A percentile compares a stretch with the other conserved stretches of the same genome.
These are phyloP conservation scores for Temnothorax rugatulus DNA, from an alignment of 2,888 invertebrate genomes.

Conservation along the genomic window DNA sequence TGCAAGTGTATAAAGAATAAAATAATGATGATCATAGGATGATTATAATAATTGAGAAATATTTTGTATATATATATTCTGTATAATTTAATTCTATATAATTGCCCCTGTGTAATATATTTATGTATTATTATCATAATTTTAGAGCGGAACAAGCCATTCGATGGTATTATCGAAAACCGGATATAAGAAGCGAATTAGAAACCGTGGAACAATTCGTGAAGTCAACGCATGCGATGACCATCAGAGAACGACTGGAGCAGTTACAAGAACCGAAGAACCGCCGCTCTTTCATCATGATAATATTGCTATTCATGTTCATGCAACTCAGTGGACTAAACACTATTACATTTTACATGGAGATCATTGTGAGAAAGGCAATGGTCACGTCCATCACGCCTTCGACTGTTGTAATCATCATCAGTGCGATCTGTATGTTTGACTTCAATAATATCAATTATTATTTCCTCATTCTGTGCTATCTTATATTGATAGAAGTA, in stretches of 20 bases:
- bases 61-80: neutral
- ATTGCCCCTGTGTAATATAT: neutral
- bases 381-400: conserved; percentile 71
- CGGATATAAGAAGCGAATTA: conserved; percentile 72
- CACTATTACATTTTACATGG: conserved; percentile 76
- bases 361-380: conserved; percentile 76
- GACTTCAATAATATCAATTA: neutral
- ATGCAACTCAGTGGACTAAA: conserved; percentile 78
- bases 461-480: neutral
- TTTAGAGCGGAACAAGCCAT: conserved; percentile 74
- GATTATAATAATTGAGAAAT: neutral
- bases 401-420: conserved; percentile 72
- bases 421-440: conserved; percentile 62
- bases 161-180: conserved; percentile 74
- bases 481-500: neutral
- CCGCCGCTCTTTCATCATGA: conserved; percentile 68
- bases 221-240: conserved; percentile 39
- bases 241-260: conserved; percentile 53
- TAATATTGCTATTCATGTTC: conserved; percentile 73
- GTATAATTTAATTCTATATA: neutral
- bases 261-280: conserved; percentile 63
- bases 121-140: neutral
- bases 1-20: neutral
- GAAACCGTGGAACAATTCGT: conserved; percentile 71
- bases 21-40: neutral